Percentiles rank a stretch among this genome's conserved stretches.
Conservation (phyloP, 1,140 invertebrate genomes). For the Lepidurus couesii region DNA sequence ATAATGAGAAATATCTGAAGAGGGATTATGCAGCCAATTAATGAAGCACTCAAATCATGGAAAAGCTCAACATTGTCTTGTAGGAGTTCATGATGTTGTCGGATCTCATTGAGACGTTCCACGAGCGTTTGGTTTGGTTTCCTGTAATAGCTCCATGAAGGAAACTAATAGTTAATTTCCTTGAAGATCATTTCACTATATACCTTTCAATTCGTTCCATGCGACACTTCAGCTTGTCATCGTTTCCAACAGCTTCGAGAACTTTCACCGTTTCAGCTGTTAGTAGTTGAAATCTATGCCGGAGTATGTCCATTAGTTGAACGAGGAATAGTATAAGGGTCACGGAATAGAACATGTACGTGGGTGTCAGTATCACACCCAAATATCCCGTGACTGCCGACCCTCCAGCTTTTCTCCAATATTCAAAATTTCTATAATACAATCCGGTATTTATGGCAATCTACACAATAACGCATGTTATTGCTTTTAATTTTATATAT, state of each 20-base stretch:
- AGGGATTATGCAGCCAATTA: neutral
- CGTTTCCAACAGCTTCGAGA: neutral
- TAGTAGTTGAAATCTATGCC: neutral
- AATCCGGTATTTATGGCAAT: neutral
- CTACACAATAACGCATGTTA: neutral
- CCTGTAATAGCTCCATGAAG: neutral
- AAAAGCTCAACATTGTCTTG: neutral
- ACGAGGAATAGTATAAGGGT: neutral
- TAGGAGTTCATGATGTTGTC: neutral
- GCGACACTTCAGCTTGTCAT: neutral
- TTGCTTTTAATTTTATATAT: neutral
- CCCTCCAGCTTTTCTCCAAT: neutral
- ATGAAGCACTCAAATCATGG: neutral
- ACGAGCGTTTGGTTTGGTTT: neutral
- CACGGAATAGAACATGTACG: neutral
- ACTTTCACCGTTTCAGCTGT: neutral
- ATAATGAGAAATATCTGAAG: neutral
- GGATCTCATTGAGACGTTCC: neutral
- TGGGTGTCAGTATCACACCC: neutral
- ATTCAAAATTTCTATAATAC: neutral
- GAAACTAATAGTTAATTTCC: no score
- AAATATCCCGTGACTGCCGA: neutral
- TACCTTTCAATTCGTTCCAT: neutral
- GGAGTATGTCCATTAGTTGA: neutral
- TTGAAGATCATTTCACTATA: neutral